These are phyloP conservation scores for Corapipo altera DNA, from an alignment of 2,113 vertebrate genomes.

Conservation along the genomic window DNA sequence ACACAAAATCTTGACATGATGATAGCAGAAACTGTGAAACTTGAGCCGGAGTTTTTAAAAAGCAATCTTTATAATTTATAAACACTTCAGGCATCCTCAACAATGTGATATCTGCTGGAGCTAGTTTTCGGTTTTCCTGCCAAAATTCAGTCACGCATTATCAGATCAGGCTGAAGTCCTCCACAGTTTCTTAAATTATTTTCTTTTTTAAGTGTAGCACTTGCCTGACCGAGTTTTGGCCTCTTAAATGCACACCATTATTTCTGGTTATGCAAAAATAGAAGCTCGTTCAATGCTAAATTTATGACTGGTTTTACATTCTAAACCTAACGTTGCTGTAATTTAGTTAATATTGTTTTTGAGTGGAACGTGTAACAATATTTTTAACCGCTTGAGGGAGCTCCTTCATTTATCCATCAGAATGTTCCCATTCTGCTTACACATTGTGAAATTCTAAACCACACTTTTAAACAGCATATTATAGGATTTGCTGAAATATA, in stretches of 20 bases:
- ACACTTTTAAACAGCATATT: not conserved
- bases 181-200: not conserved
- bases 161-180: not conserved
- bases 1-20: not conserved
- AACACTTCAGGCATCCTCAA: not conserved
- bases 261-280: not conserved
- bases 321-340: not conserved
- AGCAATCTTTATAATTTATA: not conserved
- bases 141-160: conserved; percentile 10
- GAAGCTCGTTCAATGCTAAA: not conserved
- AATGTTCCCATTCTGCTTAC: not conserved
- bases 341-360: not conserved
- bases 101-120: conserved; percentile 34
- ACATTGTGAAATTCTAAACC: not conserved
- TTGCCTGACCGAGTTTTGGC: not conserved
- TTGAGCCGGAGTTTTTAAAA: not conserved
- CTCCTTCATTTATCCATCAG: not conserved
- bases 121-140: not conserved
- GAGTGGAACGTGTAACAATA: not conserved
- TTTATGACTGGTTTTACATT: not conserved
- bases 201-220: not conserved
- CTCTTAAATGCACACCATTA: not conserved
- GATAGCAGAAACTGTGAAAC: conserved; percentile 27
- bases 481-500: not conserved
- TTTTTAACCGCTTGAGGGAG: conserved; percentile 34